phyloP scores from a whole-genome alignment of 2,888 invertebrate genomes.

The Drosophila conformis region DNA sequence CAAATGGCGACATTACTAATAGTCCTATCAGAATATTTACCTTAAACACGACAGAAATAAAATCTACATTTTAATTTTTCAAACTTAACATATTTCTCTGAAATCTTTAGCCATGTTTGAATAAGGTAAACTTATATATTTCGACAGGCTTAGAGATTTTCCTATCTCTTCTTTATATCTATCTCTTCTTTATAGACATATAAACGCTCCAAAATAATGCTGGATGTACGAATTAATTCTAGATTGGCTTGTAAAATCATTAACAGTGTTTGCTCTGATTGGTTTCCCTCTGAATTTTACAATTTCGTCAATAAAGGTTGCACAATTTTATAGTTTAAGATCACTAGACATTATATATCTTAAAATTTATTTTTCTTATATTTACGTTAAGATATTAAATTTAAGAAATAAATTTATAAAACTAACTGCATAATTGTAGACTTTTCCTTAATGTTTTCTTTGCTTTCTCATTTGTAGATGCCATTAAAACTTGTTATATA shows the following conservation, averaged over 20 bases:
- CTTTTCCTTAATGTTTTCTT: background rate
- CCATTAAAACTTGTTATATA: background rate
- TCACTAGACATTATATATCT: too few relatives aligned
- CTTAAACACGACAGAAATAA: too few relatives aligned
- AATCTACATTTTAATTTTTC: too few relatives aligned
- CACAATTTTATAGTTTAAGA: background rate
- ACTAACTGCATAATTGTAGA: fast-evolving
- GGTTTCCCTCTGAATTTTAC: background rate
- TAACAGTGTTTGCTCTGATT: background rate
- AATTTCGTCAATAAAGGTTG: background rate
- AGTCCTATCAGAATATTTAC: too few relatives aligned
- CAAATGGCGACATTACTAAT: too few relatives aligned
- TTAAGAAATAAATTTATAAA: background rate
- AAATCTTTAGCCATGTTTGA: too few relatives aligned
- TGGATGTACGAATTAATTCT: background rate
- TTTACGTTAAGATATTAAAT: background rate
- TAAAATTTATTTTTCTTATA: background rate
- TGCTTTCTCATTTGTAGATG: background rate
- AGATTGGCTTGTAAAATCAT: background rate
- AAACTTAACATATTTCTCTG: too few relatives aligned
- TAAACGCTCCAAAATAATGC: background rate
- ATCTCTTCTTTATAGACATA: background rate
- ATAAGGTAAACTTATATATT: too few relatives aligned
- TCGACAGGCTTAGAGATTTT: too few relatives aligned
- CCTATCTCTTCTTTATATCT: too few relatives aligned